These are phyloP conservation scores for Piaya cayana DNA, from an alignment of 2,113 vertebrate species.

Conservation along the genomic window DNA sequence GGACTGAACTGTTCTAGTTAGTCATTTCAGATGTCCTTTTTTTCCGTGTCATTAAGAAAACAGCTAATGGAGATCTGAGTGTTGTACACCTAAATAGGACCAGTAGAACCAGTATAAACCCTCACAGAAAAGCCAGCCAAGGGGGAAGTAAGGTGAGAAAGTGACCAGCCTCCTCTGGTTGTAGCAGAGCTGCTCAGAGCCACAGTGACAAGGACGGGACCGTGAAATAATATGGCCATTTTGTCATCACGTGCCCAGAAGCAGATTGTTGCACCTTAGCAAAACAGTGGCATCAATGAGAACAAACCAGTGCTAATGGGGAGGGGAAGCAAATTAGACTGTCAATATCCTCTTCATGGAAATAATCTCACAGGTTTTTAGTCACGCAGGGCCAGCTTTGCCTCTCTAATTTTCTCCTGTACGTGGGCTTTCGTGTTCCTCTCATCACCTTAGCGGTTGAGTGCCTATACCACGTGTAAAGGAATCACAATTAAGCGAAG, in stretches of 20 bases:
- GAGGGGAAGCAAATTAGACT: conserved; percentile 35
- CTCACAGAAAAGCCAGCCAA: background rate
- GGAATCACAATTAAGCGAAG: conserved; percentile 43
- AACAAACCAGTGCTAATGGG: background rate
- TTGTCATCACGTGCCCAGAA: background rate
- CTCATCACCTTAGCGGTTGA: background rate
- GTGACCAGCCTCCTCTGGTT: background rate
- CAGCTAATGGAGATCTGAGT: background rate
- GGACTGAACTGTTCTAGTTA: background rate
- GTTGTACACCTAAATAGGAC: background rate
- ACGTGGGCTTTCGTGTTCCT: background rate
- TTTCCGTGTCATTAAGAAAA: background rate
- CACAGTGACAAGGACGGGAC: background rate
- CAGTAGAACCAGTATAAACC: background rate
- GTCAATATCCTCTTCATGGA: background rate
- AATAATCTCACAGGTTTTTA: conserved; percentile 27
- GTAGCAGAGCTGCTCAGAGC: background rate
- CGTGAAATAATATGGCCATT: background rate
- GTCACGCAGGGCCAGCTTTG: background rate
- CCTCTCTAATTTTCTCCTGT: conserved; percentile 36
- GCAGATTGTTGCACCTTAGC: background rate
- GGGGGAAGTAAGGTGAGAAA: background rate
- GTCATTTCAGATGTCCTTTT: background rate
- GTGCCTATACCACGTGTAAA: background rate
- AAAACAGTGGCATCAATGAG: background rate